These are phyloP conservation scores for Petaurus breviceps DNA, from an alignment of 2,113 vertebrate species.

Conservation along the genomic window DNA sequence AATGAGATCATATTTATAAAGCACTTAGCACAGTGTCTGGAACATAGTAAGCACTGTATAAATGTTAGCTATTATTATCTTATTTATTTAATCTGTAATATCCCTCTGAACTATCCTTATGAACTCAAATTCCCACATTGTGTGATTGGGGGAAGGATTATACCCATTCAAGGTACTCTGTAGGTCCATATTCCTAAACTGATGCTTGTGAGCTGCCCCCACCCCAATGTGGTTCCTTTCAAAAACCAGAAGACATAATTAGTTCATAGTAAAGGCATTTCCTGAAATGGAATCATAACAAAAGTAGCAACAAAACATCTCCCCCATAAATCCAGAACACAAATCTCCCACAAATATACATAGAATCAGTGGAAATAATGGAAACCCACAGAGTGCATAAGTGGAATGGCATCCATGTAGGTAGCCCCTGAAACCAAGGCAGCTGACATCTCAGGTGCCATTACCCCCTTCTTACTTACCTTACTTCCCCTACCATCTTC, in stretches of 20 bases:
- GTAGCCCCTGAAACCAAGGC: neutral
- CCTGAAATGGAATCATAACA: neutral
- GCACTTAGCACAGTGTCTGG: neutral
- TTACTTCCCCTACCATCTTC: neutral
- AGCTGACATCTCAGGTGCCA: neutral
- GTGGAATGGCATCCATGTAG: neutral
- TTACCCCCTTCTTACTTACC: neutral
- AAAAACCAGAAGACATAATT: neutral
- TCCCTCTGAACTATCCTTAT: neutral
- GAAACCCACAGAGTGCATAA: neutral
- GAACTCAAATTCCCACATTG: neutral
- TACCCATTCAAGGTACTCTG: neutral
- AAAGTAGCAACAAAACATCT: neutral
- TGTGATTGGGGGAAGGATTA: neutral
- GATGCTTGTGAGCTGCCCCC: neutral
- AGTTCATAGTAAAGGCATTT: neutral
- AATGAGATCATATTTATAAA: neutral
- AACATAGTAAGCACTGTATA: neutral
- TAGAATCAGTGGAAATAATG: neutral
- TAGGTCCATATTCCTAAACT: neutral
- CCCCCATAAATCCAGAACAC: neutral
- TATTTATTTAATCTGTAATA: neutral
- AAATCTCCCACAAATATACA: neutral
- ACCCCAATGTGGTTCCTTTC: neutral
- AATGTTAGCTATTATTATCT: neutral